These are phyloP conservation scores for Drosophila orena DNA, from an alignment of 1,140 invertebrate species.

Conservation along the genomic window DNA sequence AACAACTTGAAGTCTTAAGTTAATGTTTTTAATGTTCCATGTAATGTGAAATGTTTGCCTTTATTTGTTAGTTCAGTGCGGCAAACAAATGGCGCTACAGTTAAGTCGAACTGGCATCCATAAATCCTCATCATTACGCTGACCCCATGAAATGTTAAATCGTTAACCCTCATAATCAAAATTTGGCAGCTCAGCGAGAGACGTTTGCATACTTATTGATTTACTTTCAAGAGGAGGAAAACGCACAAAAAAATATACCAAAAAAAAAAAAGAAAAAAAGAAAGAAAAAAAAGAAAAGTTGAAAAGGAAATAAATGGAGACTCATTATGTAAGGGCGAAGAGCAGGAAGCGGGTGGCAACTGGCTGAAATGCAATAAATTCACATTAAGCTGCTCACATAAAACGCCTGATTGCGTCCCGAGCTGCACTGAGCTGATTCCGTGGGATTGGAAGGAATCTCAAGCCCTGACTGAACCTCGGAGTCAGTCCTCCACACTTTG, in stretches of 20 bases:
- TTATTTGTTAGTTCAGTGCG: conserved; percentile 31
- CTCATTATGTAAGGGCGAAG: conserved; percentile 60
- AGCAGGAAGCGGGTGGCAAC: conserved; percentile 14
- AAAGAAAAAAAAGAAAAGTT: conserved; percentile 6
- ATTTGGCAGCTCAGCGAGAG: conserved; percentile 59
- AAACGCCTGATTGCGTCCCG: conserved; percentile 78
- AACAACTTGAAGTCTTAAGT: conserved; percentile 9
- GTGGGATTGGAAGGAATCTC: neutral
- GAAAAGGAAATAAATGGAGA: conserved; percentile 48
- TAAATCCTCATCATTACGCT: conserved; percentile 69
- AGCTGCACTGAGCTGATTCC: conserved; percentile 41
- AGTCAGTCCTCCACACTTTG: conserved; percentile 4
- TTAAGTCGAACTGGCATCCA: conserved; percentile 62
- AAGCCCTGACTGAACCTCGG: conserved; percentile 6
- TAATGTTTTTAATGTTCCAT: conserved; percentile 66
- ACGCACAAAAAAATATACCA: neutral
- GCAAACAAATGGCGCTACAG: conserved; percentile 74
- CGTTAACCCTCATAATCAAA: conserved; percentile 70
- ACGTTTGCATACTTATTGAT: conserved; percentile 63
- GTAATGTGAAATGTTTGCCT: conserved; percentile 59
- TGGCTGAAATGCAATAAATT: conserved; percentile 78
- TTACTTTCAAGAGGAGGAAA: conserved; percentile 18
- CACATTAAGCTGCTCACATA: conserved; percentile 81
- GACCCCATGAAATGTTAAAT: conserved; percentile 34
- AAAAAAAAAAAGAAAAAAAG: neutral